phyloP scores from a whole-genome alignment of 2,888 invertebrate species.

The Melieria crassipennis region DNA sequence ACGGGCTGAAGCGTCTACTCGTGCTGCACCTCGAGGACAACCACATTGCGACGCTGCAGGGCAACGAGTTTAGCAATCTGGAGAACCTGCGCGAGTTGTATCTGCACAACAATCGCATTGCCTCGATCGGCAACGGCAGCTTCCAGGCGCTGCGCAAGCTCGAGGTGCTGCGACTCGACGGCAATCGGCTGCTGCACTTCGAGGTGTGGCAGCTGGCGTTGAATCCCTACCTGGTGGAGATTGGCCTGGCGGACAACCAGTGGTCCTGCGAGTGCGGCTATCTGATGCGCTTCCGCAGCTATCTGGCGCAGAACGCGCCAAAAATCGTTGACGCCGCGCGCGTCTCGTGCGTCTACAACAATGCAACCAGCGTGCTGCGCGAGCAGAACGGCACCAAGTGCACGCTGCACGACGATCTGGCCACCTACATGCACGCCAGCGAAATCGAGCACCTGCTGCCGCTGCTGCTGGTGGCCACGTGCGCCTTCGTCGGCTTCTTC shows the following conservation, averaged over 20 bases:
- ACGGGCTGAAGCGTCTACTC: constrained; percentile 81
- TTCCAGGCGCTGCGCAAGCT: constrained; percentile 83
- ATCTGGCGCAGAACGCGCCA: constrained; percentile 80
- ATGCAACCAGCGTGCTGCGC: constrained; percentile 76
- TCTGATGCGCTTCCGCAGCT: constrained; percentile 80
- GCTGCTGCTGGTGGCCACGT: constrained; percentile 79
- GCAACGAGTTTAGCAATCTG: constrained; percentile 83
- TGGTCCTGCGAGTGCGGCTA: constrained; percentile 94
- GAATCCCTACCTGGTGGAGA: constrained; percentile 88
- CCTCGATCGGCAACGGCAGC: constrained; percentile 85
- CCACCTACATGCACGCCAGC: constrained; percentile 71
- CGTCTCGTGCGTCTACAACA: constrained; percentile 80
- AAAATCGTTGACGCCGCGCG: constrained; percentile 83
- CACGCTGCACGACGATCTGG: constrained; percentile 76
- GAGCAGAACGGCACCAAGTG: constrained; percentile 85
- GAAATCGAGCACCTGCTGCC: constrained; percentile 83
- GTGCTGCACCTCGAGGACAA: constrained; percentile 90
- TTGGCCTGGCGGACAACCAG: constrained; percentile 83
- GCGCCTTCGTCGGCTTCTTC: constrained; percentile 80
- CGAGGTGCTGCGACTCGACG: constrained; percentile 85
- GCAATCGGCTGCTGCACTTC: constrained; percentile 83
- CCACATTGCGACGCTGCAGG: constrained; percentile 79
- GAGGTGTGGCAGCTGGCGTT: constrained; percentile 86
- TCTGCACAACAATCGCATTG: constrained; percentile 85
- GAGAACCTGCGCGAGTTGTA: constrained; percentile 87